phyloP scores from a whole-genome alignment of 2,888 invertebrate species.

The Ceramica pisi region DNA sequence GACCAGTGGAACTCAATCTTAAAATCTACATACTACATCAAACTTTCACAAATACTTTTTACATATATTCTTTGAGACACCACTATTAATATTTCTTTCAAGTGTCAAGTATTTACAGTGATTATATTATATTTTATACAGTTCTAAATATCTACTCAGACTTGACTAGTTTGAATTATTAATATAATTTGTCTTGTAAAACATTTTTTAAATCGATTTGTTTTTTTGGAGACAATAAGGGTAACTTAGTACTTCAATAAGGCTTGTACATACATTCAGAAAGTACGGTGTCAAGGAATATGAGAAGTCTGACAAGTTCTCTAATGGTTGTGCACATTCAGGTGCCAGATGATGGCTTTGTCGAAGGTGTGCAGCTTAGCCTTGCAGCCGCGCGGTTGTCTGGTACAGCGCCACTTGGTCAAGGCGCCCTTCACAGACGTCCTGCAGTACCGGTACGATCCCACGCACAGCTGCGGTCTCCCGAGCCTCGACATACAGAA shows the following conservation, averaged over 20 bases:
- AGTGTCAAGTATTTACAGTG: not conserved
- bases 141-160: slow-evolving; percentile 9
- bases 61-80: not conserved
- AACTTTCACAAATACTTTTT: not conserved
- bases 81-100: not conserved
- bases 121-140: not conserved
- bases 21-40: slow-evolving; percentile 31
- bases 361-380: slow-evolving; percentile 68
- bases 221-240: not conserved
- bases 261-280: not conserved
- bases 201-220: not conserved
- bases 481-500: slow-evolving; percentile 64
- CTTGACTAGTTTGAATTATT: slow-evolving; percentile 20
- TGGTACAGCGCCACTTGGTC: slow-evolving; percentile 68
- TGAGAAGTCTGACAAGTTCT: not conserved
- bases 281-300: slow-evolving; percentile 15
- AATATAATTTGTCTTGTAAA: not conserved
- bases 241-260: not conserved
- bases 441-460: slow-evolving; percentile 64
- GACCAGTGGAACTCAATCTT: slow-evolving; percentile 25
- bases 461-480: slow-evolving; percentile 64
- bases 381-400: slow-evolving; percentile 65
- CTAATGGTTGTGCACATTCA: slow-evolving; percentile 67
- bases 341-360: slow-evolving; percentile 50
- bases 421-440: slow-evolving; percentile 35